Percentiles rank a stretch among this genome's conserved stretches.
phyloP scores from a whole-genome alignment of 2,888 invertebrate species.

The Apotomis capreana region DNA sequence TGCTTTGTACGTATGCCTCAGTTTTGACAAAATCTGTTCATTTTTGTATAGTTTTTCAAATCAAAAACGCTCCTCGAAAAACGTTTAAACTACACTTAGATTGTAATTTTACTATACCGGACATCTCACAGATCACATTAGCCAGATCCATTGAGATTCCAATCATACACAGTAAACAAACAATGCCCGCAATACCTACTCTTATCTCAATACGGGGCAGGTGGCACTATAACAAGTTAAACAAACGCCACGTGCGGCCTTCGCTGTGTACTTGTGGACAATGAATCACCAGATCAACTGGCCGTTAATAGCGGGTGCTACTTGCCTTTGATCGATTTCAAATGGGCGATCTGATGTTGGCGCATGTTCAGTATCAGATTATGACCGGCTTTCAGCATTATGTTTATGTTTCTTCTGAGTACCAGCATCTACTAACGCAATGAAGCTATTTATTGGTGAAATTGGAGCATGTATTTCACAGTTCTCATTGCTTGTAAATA shows the following conservation, averaged over 20 bases:
- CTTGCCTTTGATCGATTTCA: slow-evolving; percentile 7
- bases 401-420: neutral
- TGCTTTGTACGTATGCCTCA: too few relatives aligned
- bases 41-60: too few relatives aligned
- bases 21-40: too few relatives aligned
- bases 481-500: neutral
- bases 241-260: slow-evolving; percentile 23
- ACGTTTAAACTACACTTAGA: too few relatives aligned
- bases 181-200: slow-evolving; percentile 9
- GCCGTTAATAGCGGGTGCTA: slow-evolving; percentile 2
- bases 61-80: too few relatives aligned
- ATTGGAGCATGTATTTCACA: neutral
- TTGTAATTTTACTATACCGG: neutral
- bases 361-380: neutral
- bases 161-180: slow-evolving; percentile 3
- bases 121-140: neutral
- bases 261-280: neutral
- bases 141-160: slow-evolving; percentile 4
- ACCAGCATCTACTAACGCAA: neutral
- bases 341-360: neutral
- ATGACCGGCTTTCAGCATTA: neutral
- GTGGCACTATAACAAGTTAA: slow-evolving; percentile 7
- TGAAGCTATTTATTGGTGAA: neutral
- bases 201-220: slow-evolving; percentile 5
- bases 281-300: slow-evolving; percentile 14